Base-by-base conservation (phyloP, 2,888 invertebrate genomes). In the Cordylochernes scorpioides region DNA sequence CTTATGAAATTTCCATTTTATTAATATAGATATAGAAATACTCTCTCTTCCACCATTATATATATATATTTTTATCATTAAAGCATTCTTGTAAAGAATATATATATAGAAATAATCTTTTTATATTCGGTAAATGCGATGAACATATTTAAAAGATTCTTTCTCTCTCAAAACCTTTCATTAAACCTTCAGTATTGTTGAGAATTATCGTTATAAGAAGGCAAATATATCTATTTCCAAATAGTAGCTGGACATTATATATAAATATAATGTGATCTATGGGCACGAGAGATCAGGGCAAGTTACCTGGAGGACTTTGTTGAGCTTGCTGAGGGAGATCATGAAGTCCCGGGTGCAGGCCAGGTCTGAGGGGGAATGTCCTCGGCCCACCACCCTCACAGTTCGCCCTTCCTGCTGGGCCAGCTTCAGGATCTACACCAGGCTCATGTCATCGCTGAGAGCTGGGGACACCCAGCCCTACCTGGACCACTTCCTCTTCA, bases 321-420 rank as follows among this genome's bases (percentile, higher is more conserved):
- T 44, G 28, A 50, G 44, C 22, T 43, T 33, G 14, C 39, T 42
- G 29, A 52, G 31, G 17, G 41, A 43, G 27, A 53, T 44, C 45
- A 54, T 42, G 33, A 44, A 49, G 32, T 48, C 51, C 24, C 39
- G 30, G 5, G 53, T 49, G 36, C 47, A 52, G 2, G 45, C 47
- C 5, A 53, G 36, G 29, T 52, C 50, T 3, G 51, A 51, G 2
- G 51, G 51, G 5, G 52, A 53, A 33, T 49, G 49, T 6, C 49
- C 49, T 31, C 41, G 36, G n/a, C 53, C 53, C 13, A 50, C 45
- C 7, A 50, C 46, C 28, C 45, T 42, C 5, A 53, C 47, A 25
- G 41, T 44, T 34, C 46, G 47, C 1, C 42, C 40, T 16, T 46
- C 40, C 17, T 40, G 34, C 29, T 37, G 37, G 3, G 50, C 50